These are phyloP conservation scores for Eulemur mongoz DNA, from an alignment of 2,797 vertebrate genomes.

Conservation along the genomic window DNA sequence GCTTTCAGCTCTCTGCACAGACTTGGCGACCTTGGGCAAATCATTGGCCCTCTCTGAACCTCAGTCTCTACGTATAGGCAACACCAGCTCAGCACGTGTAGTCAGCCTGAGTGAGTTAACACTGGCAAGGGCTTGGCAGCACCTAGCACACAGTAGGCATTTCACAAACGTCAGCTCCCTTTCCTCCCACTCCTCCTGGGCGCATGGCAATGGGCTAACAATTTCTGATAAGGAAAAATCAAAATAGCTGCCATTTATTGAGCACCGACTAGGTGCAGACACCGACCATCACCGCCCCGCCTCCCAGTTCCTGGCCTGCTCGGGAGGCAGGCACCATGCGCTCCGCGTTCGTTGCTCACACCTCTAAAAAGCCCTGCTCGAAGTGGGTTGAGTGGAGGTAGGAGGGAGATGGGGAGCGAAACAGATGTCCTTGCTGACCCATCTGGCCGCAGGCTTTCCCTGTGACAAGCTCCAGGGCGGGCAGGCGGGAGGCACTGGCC, in stretches of 20 bases:
- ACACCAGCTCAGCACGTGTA: not conserved
- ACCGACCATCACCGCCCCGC: no score
- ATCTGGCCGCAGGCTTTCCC: conserved; percentile 32
- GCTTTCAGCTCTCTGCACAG: not conserved
- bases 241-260: not conserved
- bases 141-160: not conserved
- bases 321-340: not conserved
- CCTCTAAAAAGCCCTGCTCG: not conserved
- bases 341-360: not conserved
- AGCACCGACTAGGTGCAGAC: not conserved
- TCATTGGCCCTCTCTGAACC: not conserved
- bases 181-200: not conserved
- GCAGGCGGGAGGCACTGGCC: not conserved
- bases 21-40: conserved; percentile 34
- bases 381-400: not conserved
- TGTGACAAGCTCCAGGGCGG: not conserved
- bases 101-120: not conserved
- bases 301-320: not conserved
- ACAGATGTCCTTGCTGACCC: conserved; percentile 40
- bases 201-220: not conserved
- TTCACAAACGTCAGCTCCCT: not conserved
- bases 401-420: not conserved
- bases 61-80: not conserved
- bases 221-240: not conserved
- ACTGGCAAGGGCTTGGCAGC: not conserved